A percentile compares a stretch with the other conserved stretches of the same genome.
phyloP scores from a whole-genome alignment of 1,140 invertebrate genomes.

The Chrysomallon squamiferum region DNA sequence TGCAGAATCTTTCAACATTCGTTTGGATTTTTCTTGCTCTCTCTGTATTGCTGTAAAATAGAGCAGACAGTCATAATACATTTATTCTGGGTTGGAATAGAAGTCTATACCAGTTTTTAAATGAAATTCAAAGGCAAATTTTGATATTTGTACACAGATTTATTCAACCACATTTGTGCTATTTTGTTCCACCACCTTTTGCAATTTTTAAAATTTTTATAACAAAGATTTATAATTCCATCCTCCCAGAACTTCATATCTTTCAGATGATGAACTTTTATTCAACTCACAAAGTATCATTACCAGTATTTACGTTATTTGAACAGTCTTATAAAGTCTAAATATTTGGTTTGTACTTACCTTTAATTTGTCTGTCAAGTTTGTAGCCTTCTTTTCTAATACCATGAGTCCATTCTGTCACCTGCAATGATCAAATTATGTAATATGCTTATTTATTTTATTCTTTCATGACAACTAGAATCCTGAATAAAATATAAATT shows the following conservation, averaged over 20 bases:
- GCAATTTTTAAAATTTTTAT: too few species aligned
- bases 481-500: not conserved
- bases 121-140: not conserved
- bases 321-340: too few species aligned
- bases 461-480: constrained; percentile 9
- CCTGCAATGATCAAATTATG: too few species aligned
- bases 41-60: constrained; percentile 82
- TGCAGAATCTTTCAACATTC: constrained; percentile 92
- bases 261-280: too few species aligned
- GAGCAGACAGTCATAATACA: not conserved
- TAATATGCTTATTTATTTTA: too few species aligned
- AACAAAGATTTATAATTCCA: too few species aligned
- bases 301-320: too few species aligned
- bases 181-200: not conserved
- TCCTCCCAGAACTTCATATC: too few species aligned
- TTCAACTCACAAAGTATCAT: too few species aligned
- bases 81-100: not conserved
- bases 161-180: too few species aligned
- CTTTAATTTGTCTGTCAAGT: constrained; percentile 90
- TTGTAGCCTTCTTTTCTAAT: constrained; percentile 91
- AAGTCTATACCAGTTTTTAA: constrained; percentile 6
- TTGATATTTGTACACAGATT: not conserved
- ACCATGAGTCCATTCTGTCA: constrained; percentile 93
- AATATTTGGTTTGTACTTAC: too few species aligned
- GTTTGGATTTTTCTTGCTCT: constrained; percentile 97